Evolutionary conservation across 2,113 vertebrate genomes (phyloP).

Genomic region (Corythornis cristatus): DNA sequence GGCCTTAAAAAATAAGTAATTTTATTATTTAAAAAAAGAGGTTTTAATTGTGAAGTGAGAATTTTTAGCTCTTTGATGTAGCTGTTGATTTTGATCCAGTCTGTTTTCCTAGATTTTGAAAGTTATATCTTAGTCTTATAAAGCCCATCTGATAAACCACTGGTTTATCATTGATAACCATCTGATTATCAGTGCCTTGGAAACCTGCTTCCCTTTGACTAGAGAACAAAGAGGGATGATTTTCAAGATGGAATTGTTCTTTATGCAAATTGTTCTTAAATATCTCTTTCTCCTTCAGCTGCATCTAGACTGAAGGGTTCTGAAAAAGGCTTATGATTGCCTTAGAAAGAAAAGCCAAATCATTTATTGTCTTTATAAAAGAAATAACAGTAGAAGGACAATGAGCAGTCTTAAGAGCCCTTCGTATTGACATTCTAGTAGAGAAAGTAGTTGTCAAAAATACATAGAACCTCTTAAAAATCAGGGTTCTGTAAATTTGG

Average conservation of each 20-base stretch:
- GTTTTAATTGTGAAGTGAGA: constrained; percentile 32
- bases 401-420: background rate
- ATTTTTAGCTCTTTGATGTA: constrained; percentile 40
- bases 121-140: constrained; percentile 50
- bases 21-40: constrained; percentile 19
- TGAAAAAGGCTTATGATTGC: constrained; percentile 37
- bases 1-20: background rate
- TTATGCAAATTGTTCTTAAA: constrained; percentile 66
- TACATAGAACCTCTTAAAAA: background rate
- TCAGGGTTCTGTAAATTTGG: background rate
- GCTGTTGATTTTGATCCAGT: constrained; percentile 46
- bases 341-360: constrained; percentile 10
- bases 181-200: constrained; percentile 52
- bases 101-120: constrained; percentile 26
- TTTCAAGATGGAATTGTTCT: constrained; percentile 62
- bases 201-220: constrained; percentile 33
- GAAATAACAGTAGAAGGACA: background rate
- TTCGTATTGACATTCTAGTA: constrained; percentile 6
- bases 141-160: constrained; percentile 52
- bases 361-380: constrained; percentile 28
- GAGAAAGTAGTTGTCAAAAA: constrained; percentile 19
- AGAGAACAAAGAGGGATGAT: constrained; percentile 66
- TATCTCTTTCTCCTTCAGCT: constrained; percentile 32
- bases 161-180: background rate
- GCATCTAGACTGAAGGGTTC: constrained; percentile 26